phyloP scores from a whole-genome alignment of 2,797 vertebrate genomes.

The Pangasius larnaudii region DNA sequence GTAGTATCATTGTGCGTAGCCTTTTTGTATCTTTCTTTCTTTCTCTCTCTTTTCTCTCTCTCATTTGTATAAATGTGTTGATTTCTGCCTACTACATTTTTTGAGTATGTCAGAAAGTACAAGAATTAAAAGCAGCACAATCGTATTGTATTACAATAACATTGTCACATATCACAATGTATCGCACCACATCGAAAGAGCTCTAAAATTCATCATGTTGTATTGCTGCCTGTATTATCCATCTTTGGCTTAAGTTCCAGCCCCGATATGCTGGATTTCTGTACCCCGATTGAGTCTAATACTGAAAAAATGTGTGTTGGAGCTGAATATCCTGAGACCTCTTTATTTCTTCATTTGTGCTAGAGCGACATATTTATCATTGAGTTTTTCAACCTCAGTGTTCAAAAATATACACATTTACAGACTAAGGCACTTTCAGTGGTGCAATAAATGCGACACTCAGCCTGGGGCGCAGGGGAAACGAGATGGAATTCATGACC shows the following conservation, averaged over 20 bases:
- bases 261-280: neutral
- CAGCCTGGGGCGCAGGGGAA: constrained; percentile 24
- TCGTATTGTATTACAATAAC: neutral
- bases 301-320: neutral
- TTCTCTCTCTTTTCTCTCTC: too few species aligned
- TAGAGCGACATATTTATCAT: constrained; percentile 39
- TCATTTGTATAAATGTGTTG: neutral
- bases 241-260: neutral
- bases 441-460: constrained; percentile 44
- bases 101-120: neutral
- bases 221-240: neutral
- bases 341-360: constrained; percentile 42
- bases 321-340: neutral
- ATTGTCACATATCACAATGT: neutral
- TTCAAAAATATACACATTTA: constrained; percentile 51
- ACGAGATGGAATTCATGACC: constrained; percentile 47
- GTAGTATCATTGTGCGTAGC: neutral
- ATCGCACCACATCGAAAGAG: neutral
- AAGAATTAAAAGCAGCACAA: neutral
- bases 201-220: neutral
- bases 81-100: neutral
- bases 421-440: constrained; percentile 41
- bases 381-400: constrained; percentile 21
- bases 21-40: neutral
- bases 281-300: neutral